Conservation (phyloP, 2,797 vertebrate species). For the Hoplostethus mediterraneus region DNA sequence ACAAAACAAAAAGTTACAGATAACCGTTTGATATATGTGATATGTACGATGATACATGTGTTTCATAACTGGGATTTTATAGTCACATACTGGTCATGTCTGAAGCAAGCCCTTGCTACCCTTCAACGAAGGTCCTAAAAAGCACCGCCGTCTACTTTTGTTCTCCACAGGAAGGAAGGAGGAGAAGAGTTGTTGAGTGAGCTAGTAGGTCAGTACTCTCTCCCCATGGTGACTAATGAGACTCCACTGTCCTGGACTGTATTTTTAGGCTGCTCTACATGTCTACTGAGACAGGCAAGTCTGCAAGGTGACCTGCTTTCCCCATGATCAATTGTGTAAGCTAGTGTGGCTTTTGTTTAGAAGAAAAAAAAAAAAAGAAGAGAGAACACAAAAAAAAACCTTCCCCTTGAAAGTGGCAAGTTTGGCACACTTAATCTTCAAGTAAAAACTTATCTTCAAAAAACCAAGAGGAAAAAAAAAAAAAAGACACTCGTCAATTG, state of each 20-base stretch:
- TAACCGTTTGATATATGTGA: not conserved
- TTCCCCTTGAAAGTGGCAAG: conserved; percentile 58
- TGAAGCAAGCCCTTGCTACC: not conserved
- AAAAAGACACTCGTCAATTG: conserved; percentile 24
- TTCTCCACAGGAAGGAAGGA: not conserved
- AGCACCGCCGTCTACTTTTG: conserved; percentile 1
- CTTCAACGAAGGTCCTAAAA: conserved; percentile 30
- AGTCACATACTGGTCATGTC: not conserved
- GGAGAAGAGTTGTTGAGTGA: conserved; percentile 42
- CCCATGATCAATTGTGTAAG: conserved; percentile 73
- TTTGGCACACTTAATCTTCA: conserved; percentile 80
- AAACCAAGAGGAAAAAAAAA: not conserved
- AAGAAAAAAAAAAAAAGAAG: conserved; percentile 38
- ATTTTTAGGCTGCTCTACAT: conserved; percentile 83
- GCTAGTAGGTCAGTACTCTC: conserved; percentile 70
- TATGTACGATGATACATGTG: conserved; percentile 7
- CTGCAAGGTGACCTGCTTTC: conserved; percentile 85
- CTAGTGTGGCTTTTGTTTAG: conserved; percentile 58
- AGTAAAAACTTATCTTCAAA: conserved; percentile 51
- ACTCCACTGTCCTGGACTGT: conserved; percentile 71
- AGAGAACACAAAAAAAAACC: conserved; percentile 10
- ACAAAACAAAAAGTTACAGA: conserved; percentile 1
- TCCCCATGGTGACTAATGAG: conserved; percentile 80
- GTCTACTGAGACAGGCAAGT: conserved; percentile 71
- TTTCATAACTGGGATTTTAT: not conserved